Evolutionary conservation across 2,888 invertebrate species (phyloP), one percentile per base, ranked within the genome.

Genomic region (Eristalinus aeneus): DNA sequence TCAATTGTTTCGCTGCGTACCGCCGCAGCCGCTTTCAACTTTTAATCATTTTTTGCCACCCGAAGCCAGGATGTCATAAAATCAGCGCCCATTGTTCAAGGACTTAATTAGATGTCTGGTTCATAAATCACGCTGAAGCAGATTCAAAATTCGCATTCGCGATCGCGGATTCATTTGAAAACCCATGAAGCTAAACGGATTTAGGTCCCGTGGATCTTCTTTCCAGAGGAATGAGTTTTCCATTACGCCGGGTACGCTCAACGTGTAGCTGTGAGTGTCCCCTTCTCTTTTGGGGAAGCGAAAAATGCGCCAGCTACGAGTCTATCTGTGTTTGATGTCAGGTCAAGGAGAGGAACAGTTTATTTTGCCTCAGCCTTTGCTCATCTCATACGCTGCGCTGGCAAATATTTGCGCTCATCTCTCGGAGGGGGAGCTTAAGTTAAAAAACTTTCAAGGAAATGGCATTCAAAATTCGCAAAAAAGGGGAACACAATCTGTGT

Each of bases 381-480:
- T 27, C 68, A 10, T 75, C 16, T 31, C 54, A 16, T 53, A 53
- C 32, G 46, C 16, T 31, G 12, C 23, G 23, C 23, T 34, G 23
- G 68, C 53, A 76, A 76, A 76, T 76, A 76, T 76, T 69, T 76
- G 61, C 61, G 27, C 6, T 61, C 68, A 76, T 76, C 56, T 68
- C 34, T n/a, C 12, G 61, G 11, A 53, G 32, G 76, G 61, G 22
- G 20, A 20, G 27, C 53, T 32, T 76, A 56, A 64, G 64, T 39
- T 64, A 58, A 74, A 39, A 16, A 39, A 39, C 12, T 65, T 36
- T 64, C 36, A 64, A n/a, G 56, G 58, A 67, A 67, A 39, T 54
- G 58, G 46, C 65, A 74, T 65, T 74, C 65, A 56, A 74, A 63
- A 65, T 46, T 67, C 20, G 16, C 58, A 58, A 46, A 46, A 16